phyloP scores from a whole-genome alignment of 2,113 vertebrate species.

The Odontophorus gujanensis region DNA sequence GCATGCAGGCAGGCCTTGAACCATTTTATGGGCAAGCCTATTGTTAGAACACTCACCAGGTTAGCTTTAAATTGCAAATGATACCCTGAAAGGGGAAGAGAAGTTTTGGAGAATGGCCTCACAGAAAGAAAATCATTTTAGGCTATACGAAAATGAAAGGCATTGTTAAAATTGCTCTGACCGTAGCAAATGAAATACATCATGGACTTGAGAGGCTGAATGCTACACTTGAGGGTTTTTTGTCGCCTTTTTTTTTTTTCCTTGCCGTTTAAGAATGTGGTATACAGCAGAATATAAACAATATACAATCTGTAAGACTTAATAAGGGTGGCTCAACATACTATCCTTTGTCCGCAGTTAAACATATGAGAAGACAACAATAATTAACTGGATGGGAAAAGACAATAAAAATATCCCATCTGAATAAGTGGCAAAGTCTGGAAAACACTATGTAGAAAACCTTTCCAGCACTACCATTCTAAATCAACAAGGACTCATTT shows the following conservation, averaged over 20 bases:
- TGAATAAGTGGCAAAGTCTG: background rate
- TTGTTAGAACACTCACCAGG: slow-evolving; percentile 95
- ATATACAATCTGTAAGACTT: slow-evolving; percentile 68
- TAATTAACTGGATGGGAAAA: slow-evolving; percentile 50
- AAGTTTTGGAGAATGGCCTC: slow-evolving; percentile 79
- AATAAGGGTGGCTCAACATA: slow-evolving; percentile 65
- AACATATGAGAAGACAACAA: slow-evolving; percentile 55
- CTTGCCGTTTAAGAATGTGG: slow-evolving; percentile 26
- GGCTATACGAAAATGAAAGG: slow-evolving; percentile 90
- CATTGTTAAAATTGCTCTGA: slow-evolving; percentile 85
- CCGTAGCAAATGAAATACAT: slow-evolving; percentile 95
- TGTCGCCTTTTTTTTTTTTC: slow-evolving; percentile 25
- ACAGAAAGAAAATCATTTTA: slow-evolving; percentile 92
- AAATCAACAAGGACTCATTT: slow-evolving; percentile 41
- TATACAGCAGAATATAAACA: slow-evolving; percentile 70
- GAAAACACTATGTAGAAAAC: background rate
- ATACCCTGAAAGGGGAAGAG: slow-evolving; percentile 89
- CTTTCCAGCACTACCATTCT: background rate
- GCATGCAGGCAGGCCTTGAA: slow-evolving; percentile 88
- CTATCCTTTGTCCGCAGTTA: slow-evolving; percentile 69
- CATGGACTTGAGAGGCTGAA: slow-evolving; percentile 86
- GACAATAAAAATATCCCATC: slow-evolving; percentile 16
- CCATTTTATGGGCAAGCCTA: slow-evolving; percentile 89
- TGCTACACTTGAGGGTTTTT: slow-evolving; percentile 78
- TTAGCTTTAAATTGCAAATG: slow-evolving; percentile 99